These are phyloP conservation scores for Drosophila athabasca DNA, from an alignment of 1,140 invertebrate species.

Conservation along the genomic window DNA sequence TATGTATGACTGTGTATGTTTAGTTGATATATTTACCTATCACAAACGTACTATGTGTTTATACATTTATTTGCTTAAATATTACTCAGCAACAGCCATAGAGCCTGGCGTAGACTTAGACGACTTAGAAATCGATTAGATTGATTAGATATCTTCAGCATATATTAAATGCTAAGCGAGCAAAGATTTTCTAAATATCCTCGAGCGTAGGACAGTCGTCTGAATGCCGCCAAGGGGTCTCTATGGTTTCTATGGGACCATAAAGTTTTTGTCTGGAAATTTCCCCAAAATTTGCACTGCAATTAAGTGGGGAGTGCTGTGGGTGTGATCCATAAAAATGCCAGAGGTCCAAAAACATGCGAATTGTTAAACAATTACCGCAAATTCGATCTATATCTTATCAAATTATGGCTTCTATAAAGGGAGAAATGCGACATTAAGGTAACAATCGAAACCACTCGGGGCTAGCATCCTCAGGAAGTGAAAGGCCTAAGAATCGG, in stretches of 20 bases:
- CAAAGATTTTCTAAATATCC: background rate
- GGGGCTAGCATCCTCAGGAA: conserved; percentile 57
- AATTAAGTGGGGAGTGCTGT: background rate
- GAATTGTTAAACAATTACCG: background rate
- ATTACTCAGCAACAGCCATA: conserved; percentile 22
- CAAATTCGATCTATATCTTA: conserved; percentile 15
- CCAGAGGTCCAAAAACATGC: background rate
- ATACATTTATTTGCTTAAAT: conserved; percentile 8
- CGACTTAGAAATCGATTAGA: conserved; percentile 49
- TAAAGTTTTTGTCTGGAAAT: conserved; percentile 2
- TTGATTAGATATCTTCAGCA: conserved; percentile 41
- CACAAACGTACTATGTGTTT: too few species aligned
- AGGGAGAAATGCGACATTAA: background rate
- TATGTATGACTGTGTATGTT: background rate
- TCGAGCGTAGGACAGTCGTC: background rate
- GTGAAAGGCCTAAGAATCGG: conserved; percentile 15
- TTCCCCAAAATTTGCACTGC: background rate
- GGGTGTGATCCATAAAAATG: conserved; percentile 1
- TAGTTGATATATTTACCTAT: too few species aligned
- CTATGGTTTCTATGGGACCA: background rate
- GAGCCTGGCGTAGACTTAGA: conserved; percentile 25
- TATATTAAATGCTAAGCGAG: conserved; percentile 6
- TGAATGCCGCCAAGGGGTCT: conserved; percentile 14
- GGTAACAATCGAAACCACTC: conserved; percentile 7
- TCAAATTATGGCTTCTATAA: conserved; percentile 18